Evolutionary conservation across 2,797 vertebrate genomes (phyloP).

Genomic region (Dryobates pubescens): DNA sequence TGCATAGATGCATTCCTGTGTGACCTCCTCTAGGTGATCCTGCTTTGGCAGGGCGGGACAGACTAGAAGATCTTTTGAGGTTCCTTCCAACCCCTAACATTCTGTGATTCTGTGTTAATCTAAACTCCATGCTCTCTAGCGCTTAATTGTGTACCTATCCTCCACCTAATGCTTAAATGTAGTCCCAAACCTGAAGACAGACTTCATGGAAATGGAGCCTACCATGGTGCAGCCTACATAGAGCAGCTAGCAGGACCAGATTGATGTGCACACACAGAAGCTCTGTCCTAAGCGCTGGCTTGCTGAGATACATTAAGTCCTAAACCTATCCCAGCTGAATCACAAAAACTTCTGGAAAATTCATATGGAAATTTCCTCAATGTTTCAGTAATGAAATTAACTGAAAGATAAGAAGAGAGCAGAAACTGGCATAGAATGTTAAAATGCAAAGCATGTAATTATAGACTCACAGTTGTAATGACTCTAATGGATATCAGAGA

Average conservation of each 20-base stretch:
- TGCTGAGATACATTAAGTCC: background rate
- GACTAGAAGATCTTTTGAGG: too few species aligned
- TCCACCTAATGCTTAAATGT: background rate
- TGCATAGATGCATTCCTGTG: too few species aligned
- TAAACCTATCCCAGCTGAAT: background rate
- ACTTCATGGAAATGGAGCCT: background rate
- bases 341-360: slow-evolving; percentile 8
- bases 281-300: background rate
- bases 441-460: slow-evolving; percentile 62
- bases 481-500: slow-evolving; percentile 60
- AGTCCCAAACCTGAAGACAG: background rate
- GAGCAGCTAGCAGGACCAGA: background rate
- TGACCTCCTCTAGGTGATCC: too few species aligned
- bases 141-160: background rate
- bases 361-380: background rate
- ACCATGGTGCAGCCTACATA: rapidly evolving
- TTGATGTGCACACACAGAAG: background rate
- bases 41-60: too few species aligned
- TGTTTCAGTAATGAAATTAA: slow-evolving; percentile 38
- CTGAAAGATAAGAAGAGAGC: slow-evolving; percentile 37
- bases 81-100: too few species aligned
- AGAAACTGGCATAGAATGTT: background rate
- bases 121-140: background rate
- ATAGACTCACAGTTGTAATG: slow-evolving; percentile 51
- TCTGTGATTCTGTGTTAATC: too few species aligned